A percentile compares a stretch with the other conserved stretches of the same genome.
Conservation (phyloP, 64 coral and sea anemone species). For the Pocillopora verrucosa region DNA sequence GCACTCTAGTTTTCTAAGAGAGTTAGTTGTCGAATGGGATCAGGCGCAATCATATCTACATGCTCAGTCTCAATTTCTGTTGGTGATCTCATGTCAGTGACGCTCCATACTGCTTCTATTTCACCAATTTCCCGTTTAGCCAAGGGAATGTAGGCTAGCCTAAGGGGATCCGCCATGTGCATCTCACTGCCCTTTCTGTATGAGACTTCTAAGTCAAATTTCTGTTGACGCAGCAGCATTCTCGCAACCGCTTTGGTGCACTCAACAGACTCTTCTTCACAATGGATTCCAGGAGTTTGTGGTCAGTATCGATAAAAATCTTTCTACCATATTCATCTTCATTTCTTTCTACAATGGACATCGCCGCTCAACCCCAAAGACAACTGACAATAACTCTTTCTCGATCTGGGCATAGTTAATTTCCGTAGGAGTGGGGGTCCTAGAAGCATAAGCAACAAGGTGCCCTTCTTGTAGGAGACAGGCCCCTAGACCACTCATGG, state of each 20-base stretch:
- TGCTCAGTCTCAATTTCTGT: slow-evolving; percentile 19
- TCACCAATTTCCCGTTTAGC: neutral
- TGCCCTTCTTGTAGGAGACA: slow-evolving; percentile 45
- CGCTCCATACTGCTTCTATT: neutral
- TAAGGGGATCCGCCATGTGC: slow-evolving; percentile 2
- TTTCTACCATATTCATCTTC: slow-evolving; percentile 34
- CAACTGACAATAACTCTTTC: slow-evolving; percentile 29
- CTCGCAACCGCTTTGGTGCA: slow-evolving; percentile 45
- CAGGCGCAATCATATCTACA: neutral
- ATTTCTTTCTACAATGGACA: too few relatives aligned
- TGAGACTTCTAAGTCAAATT: neutral
- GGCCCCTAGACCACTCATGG: slow-evolving; percentile 19
- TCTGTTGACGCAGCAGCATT: slow-evolving; percentile 41
- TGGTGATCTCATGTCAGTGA: neutral
- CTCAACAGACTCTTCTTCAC: slow-evolving; percentile 39
- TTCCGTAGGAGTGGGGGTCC: slow-evolving; percentile 5
- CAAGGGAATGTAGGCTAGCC: slow-evolving; percentile 10
- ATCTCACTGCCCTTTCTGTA: slow-evolving; percentile 24
- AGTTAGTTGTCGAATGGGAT: slow-evolving; percentile 14
- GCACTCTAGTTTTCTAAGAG: neutral
- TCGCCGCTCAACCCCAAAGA: slow-evolving; percentile 4
- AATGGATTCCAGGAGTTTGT: slow-evolving; percentile 63
- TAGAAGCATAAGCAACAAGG: slow-evolving; percentile 26
- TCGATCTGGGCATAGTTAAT: slow-evolving; percentile 22
- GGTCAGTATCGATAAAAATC: slow-evolving; percentile 46